phyloP scores from a whole-genome alignment of 2,888 invertebrate genomes.

The Eristalis tenax region DNA sequence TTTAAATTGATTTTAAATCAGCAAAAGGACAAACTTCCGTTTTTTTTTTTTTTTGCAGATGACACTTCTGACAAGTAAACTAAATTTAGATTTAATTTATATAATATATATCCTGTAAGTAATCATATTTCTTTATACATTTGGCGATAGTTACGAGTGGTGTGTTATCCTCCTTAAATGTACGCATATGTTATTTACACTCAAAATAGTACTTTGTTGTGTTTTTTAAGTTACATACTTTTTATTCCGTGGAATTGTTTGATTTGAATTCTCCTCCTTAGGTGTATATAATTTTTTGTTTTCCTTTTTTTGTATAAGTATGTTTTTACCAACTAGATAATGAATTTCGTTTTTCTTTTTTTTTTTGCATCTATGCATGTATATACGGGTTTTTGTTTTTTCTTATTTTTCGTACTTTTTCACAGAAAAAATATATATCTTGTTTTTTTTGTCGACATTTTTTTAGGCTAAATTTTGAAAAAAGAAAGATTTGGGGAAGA shows the following conservation, averaged over 20 bases:
- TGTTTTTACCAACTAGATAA: not conserved
- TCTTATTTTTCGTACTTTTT: conserved; percentile 64
- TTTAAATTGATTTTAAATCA: conserved; percentile 17
- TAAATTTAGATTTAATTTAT: conserved; percentile 16
- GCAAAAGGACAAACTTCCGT: not conserved
- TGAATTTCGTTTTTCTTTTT: conserved; percentile 35
- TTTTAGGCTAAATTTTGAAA: conserved; percentile 3
- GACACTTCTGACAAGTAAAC: conserved; percentile 23
- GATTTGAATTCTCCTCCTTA: conserved; percentile 52
- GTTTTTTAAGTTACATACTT: conserved; percentile 18
- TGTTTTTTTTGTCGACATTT: conserved; percentile 19
- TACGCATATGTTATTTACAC: conserved; percentile 37
- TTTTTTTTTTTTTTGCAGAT: not conserved
- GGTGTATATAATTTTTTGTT: conserved; percentile 2
- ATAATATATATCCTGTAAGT: conserved; percentile 6
- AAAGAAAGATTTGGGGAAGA: not conserved
- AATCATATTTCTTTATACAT: conserved; percentile 49
- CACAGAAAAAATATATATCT: conserved; percentile 66
- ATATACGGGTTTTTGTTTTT: conserved; percentile 15
- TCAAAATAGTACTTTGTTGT: conserved; percentile 33
- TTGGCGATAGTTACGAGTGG: conserved; percentile 63
- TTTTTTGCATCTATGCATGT: conserved; percentile 23
- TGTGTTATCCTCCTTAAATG: conserved; percentile 8
- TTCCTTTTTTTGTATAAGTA: not conserved
- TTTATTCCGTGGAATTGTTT: conserved; percentile 69